A percentile compares a stretch with the other conserved stretches of the same genome.
Conservation (phyloP, 2,113 vertebrate species). For the Pseudonaja textilis region DNA sequence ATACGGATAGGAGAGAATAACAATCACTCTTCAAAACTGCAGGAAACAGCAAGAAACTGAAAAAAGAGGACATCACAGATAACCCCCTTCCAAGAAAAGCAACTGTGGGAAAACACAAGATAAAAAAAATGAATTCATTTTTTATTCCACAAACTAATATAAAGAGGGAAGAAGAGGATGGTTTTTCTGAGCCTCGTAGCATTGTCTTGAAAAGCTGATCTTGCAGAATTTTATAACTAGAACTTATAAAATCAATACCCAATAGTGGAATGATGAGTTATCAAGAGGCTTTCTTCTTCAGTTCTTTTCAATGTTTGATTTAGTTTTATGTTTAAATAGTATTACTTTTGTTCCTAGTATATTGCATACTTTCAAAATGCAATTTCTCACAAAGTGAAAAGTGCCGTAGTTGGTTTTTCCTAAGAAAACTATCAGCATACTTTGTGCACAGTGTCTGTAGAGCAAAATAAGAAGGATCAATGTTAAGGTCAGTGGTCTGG, state of each 20-base stretch:
- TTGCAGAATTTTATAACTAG: neutral
- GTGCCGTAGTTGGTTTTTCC: neutral
- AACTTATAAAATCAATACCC: neutral
- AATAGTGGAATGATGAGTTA: neutral
- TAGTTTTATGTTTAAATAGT: neutral
- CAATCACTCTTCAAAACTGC: neutral
- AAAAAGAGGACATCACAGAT: neutral
- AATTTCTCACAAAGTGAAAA: neutral
- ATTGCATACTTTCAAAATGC: neutral
- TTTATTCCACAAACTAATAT: neutral
- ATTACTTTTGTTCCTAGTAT: neutral
- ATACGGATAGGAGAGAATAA: neutral
- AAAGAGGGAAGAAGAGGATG: neutral
- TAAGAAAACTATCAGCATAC: neutral
- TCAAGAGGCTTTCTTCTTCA: neutral
- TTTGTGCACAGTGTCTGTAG: neutral
- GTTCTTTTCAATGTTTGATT: neutral
- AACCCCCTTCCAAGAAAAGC: neutral
- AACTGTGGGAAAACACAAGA: neutral
- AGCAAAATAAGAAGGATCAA: neutral
- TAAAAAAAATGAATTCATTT: conserved; percentile 4
- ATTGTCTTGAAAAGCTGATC: neutral
- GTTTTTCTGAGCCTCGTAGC: neutral
- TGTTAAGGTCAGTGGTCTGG: neutral
- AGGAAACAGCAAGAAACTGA: neutral